Conservation (phyloP, 2,797 vertebrate species). For the Rhabdomys pumilio region DNA sequence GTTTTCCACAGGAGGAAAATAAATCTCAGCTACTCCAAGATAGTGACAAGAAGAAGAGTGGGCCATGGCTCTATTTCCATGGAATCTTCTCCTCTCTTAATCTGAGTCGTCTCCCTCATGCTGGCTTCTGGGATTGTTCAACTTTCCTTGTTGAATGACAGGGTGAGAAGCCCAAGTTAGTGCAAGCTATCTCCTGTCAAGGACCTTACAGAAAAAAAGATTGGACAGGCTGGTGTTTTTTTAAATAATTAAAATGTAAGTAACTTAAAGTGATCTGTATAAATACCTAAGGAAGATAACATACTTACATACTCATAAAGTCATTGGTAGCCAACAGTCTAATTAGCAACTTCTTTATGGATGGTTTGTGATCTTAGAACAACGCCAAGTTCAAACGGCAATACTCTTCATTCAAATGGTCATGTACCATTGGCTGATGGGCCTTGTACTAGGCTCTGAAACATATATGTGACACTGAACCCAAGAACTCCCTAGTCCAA, state of each 20-base stretch:
- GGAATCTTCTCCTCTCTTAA: not conserved
- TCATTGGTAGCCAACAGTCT: not conserved
- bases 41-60: not conserved
- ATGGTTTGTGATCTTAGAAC: slow-evolving; percentile 32
- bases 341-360: not conserved
- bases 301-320: slow-evolving; percentile 10
- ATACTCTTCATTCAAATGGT: not conserved
- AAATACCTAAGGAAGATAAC: slow-evolving; percentile 5
- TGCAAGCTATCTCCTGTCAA: not conserved
- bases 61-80: not conserved
- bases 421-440: not conserved
- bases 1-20: not conserved
- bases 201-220: not conserved
- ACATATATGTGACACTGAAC: not conserved
- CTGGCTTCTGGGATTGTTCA: not conserved
- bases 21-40: not conserved
- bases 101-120: not conserved
- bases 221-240: slow-evolving; percentile 20
- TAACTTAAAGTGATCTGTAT: not conserved
- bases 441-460: not conserved
- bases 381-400: not conserved
- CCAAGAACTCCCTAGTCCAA: not conserved
- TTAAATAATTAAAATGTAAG: slow-evolving; percentile 8
- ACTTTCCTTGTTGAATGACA: not conserved
- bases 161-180: not conserved